phyloP scores from a whole-genome alignment of 2,888 invertebrate genomes.

The Nemoura dubitans region DNA sequence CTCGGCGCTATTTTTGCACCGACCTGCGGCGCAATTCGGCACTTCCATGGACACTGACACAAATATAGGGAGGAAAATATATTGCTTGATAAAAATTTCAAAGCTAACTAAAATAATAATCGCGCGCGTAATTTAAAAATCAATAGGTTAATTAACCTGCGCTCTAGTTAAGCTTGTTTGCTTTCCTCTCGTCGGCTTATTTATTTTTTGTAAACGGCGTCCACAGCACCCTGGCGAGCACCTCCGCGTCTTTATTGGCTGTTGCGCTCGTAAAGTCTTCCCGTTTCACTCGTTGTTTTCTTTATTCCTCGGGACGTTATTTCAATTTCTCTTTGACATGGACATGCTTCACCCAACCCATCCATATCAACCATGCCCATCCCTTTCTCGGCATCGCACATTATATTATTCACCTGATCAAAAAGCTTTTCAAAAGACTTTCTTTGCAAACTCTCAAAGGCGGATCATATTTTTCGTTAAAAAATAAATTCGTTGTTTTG shows the following conservation, averaged over 20 bases:
- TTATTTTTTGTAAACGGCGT: background rate
- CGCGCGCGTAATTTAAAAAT: background rate
- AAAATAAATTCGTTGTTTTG: constrained; percentile 12
- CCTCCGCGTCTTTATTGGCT: background rate
- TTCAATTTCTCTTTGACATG: constrained; percentile 3
- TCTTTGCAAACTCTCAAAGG: background rate
- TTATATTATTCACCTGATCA: constrained; percentile 12
- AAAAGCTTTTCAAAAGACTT: constrained; percentile 4
- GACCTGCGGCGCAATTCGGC: too few species aligned
- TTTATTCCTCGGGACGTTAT: background rate
- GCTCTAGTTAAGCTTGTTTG: background rate
- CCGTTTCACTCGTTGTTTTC: background rate
- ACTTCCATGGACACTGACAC: too few species aligned
- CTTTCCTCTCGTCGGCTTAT: background rate
- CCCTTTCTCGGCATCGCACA: background rate
- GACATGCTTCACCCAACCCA: background rate
- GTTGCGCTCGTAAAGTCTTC: background rate
- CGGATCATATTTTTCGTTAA: background rate
- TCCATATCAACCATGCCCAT: background rate
- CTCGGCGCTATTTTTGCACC: too few species aligned
- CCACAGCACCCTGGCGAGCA: background rate
- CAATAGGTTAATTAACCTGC: background rate
- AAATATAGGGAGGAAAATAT: too few species aligned
- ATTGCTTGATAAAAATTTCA: too few species aligned
- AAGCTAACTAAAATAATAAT: background rate